Evolutionary conservation across 2,888 invertebrate species (phyloP).

Genomic region (Timandra comae): DNA sequence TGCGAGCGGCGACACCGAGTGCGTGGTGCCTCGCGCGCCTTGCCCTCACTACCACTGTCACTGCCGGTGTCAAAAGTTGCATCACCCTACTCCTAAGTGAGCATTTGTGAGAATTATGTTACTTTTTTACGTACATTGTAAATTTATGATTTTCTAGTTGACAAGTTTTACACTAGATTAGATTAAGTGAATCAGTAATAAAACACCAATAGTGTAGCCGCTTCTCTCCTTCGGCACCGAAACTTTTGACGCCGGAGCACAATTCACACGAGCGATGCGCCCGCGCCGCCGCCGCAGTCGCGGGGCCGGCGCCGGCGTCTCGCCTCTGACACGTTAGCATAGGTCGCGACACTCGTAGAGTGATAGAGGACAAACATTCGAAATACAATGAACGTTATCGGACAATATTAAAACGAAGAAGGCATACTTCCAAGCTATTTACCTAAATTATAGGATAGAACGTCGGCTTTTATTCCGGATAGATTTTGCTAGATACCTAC

Average conservation of each 20-base stretch:
- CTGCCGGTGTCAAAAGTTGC: conserved; percentile 57
- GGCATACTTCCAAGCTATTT: conserved; percentile 74
- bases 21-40: too few species aligned
- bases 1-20: too few species aligned
- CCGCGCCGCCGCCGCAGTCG: conserved; percentile 22
- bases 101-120: conserved; percentile 75
- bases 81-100: conserved; percentile 69
- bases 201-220: conserved; percentile 77
- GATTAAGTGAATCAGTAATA: conserved; percentile 74
- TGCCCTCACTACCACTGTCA: too few species aligned
- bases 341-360: conserved; percentile 73
- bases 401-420: conserved; percentile 72
- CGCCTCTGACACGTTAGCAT: conserved; percentile 56
- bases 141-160: conserved; percentile 68
- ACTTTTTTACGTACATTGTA: conserved; percentile 69
- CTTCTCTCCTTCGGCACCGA: conserved; percentile 72
- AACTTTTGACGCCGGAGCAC: conserved; percentile 68
- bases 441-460: conserved; percentile 71
- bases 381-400: conserved; percentile 69
- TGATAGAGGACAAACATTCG: conserved; percentile 62
- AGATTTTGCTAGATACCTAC: conserved; percentile 77
- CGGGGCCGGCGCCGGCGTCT: conserved; percentile 17
- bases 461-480: conserved; percentile 74
- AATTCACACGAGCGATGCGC: conserved; percentile 31
- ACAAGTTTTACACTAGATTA: conserved; percentile 75